Base-by-base conservation (phyloP, 2,888 invertebrate genomes). In the Scaptomyza tumidula region DNA sequence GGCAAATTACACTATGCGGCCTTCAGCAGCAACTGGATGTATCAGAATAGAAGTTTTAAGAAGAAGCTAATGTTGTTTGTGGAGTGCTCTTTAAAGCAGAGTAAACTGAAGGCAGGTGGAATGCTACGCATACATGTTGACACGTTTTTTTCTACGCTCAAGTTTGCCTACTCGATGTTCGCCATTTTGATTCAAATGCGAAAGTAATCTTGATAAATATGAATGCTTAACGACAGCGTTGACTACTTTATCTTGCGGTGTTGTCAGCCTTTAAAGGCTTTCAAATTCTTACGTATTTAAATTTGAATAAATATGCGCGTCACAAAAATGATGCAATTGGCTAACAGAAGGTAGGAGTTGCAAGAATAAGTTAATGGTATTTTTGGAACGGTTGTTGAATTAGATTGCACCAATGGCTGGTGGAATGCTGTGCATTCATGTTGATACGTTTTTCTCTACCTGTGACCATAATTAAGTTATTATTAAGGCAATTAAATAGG, bases 131-230 rank as follows among this genome's bases (percentile, higher is more conserved):
- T 90, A 11, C 80, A 90, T 44, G 39, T 90, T 43, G 73, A 75
- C 31, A 89, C 90, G 0, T 87, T 89, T n/a, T 86, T 86, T 37
- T 56, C 81, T 0, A 81, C 81, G 0, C 66, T 88, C 0, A 82
- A 73, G 14, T 80, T 76, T 13, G 83, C 89, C 5, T 89, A 90
- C 57, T 90, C 90, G 0, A 48, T 90, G 1, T 85, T 90, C n/a
- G 79, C 89, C 6, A 63, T 89, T 0, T 56, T 90, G 6, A 63
- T 86, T 14, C 67, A 64, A 11, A 75, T 88, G 75, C 71, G 62
- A 11, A 79, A 77, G 6, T 78, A 67, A 65, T 24, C 9, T 6
- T 7, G 14, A 0, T 11, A 6, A 1, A 3, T 6, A 37, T 0
- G 24, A 35, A 19, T 35, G 13, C 33, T 33, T n/a, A n/a, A n/a